A percentile compares a stretch with the other conserved stretches of the same genome.
Conservation (phyloP, 2,888 invertebrate genomes). For the Julus scanicus region DNA sequence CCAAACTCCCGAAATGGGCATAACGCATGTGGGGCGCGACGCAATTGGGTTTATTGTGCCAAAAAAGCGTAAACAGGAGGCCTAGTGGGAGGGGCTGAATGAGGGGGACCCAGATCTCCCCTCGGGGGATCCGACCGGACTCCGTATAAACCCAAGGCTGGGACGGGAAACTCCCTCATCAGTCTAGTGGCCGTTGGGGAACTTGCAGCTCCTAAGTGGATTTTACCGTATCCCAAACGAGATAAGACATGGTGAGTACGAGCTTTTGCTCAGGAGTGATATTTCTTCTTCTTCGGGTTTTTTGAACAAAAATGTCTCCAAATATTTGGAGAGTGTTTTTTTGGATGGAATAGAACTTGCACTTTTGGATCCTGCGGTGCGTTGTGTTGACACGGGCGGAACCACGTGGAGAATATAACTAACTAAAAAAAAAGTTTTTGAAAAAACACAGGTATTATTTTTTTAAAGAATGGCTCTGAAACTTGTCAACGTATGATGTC, state of each 20-base stretch:
- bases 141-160: conserved; percentile 5
- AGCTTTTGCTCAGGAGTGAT: neutral
- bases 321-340: neutral
- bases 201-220: conserved; percentile 34
- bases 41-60: conserved; percentile 47
- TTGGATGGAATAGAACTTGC: neutral
- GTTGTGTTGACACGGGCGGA: neutral
- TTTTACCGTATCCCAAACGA: conserved; percentile 6
- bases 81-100: neutral
- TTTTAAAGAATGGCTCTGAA: neutral
- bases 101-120: neutral
- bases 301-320: too few relatives aligned
- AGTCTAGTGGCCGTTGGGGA: conserved; percentile 37
- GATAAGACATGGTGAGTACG: neutral
- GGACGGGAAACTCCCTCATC: neutral
- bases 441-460: neutral
- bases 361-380: neutral
- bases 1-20: conserved; percentile 43
- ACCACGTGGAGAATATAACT: neutral
- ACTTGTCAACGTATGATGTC: neutral
- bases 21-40: conserved; percentile 10
- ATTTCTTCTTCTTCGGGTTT: too few relatives aligned
- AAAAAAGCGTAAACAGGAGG: conserved; percentile 48
- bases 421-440: neutral
- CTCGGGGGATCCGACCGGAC: neutral